Evolutionary conservation across 2,113 vertebrate species (phyloP).

Genomic region (Phyllopteryx taeniolatus): DNA sequence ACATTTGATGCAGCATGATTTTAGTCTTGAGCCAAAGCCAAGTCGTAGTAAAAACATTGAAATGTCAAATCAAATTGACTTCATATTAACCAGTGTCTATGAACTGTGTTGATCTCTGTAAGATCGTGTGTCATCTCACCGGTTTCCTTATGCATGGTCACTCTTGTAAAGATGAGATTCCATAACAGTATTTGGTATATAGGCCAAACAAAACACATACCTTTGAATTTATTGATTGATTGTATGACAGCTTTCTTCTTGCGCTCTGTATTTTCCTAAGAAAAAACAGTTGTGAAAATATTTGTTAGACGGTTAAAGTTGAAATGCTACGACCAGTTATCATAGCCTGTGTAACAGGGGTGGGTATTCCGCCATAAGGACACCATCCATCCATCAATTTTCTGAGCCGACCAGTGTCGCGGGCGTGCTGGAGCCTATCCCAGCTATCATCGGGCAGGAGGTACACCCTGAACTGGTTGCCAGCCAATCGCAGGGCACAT

Average conservation of each 20-base stretch:
- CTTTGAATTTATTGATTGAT: constrained; percentile 22
- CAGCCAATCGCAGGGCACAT: no score
- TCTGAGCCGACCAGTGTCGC: no score
- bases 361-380: no score
- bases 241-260: constrained; percentile 2
- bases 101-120: background rate
- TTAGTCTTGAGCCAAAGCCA: background rate
- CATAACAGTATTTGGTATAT: background rate
- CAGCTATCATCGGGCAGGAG: no score
- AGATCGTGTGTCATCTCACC: no score
- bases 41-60: background rate
- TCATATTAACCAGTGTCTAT: background rate
- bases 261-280: constrained; percentile 30
- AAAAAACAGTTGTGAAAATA: background rate
- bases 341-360: background rate
- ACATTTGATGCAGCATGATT: background rate
- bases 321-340: background rate
- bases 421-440: no score
- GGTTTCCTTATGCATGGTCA: background rate
- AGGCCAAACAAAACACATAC: constrained; percentile 39
- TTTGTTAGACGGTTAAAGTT: background rate
- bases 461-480: no score
- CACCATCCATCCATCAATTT: no score
- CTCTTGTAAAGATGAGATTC: background rate
- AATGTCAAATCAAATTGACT: no score